Base-by-base conservation (phyloP, 2,888 invertebrate species). In the Lumbricus terrestris region DNA sequence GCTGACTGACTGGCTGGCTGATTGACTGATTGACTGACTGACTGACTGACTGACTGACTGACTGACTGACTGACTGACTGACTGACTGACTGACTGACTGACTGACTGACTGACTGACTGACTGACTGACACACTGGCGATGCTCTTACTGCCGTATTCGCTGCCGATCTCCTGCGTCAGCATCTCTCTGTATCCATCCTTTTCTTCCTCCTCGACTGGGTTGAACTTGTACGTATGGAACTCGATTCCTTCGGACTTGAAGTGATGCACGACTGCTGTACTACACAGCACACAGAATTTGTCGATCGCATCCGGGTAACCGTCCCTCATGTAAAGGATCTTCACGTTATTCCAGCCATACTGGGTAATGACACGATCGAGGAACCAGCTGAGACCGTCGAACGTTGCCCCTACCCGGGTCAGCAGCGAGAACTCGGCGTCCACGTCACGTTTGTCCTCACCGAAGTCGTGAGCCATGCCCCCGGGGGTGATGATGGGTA, bases 401-500 rank as follows among this genome's bases (percentile, higher is more conserved):
- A 92, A 91, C 1, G 90, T 92, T 11, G 88, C 90, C 29, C 94
- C 94, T 0, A 94, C 93, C 40, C 94, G 91, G 54, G 97, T 98
- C 91, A 98, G 95, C 0, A 97, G 97, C 34, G 96, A 96, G 94
- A 96, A 92, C 89, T 92, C 92, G 20, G 90, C 88, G 88, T 88
- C 83, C n/a, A 89, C 90, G n/a, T 91, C 90, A 29, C 82, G n/a
- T 92, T 93, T 93, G 54, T 93, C 92, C 20, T 91, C 90, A 33
- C 93, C 93, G 90, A 95, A 95, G 89, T 94, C 93, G 89, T 94
- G 93, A 15, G 94, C 93, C 90, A 94, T 92, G 11, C 94, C 95
- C 11, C 95, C 95, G 8, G 95, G 93, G 23, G 98, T 97, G 93
- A 98, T 97, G 92, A 98, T 97, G 0, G 98, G 98, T 0, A 97